Base-by-base conservation (phyloP, 2,113 vertebrate species). In the Machaerirhynchus nigripectus region DNA sequence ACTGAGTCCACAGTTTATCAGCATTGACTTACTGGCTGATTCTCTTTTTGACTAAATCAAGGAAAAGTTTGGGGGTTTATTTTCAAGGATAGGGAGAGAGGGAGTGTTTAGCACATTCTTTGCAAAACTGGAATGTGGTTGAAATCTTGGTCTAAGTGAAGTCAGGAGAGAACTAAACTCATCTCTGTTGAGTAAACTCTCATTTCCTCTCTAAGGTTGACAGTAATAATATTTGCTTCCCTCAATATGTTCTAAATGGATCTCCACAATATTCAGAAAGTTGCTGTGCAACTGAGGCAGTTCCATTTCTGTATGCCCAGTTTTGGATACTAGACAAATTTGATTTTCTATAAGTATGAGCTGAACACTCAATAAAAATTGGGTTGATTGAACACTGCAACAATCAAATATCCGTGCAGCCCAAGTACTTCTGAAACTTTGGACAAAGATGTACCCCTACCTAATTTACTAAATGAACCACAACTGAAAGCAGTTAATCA, bases 41-140 rank as follows among this genome's bases (percentile, higher is more conserved):
- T 74, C 33, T 35, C 24, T 40, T 88, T 65, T 63, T 56, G 7
- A 52, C 15, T 84, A 56, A 44, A 13, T 30, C 30, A 39, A 78
- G 31, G 14, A 75, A 68, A 89, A 35, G 19, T n/a, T 11, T 19
- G 6, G 5, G 22, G 22, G 20, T 11, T 71, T 83, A 9, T 59
- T 77, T 91, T 79, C 1, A 3, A 53, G 40, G 27, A 17, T 2
- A 9, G 9, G 10, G 6, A 1, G 2, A 6, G 4, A 7, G 1
- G 0, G 2, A 0, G 0, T 24, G 9, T 47, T 79, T 44, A 75
- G 46, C 44, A 49, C 28, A 53, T 71, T 89, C 19, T 63, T 92
- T 75, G 40, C 40, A 57, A 81, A 74, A 28, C 31, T 84, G 28
- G 52, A 82, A 53, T 30, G 11, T 50, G 28, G 40, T 39, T 39